These are phyloP conservation scores for Plagodis pulveraria DNA, from an alignment of 2,888 invertebrate genomes.

Conservation along the genomic window DNA sequence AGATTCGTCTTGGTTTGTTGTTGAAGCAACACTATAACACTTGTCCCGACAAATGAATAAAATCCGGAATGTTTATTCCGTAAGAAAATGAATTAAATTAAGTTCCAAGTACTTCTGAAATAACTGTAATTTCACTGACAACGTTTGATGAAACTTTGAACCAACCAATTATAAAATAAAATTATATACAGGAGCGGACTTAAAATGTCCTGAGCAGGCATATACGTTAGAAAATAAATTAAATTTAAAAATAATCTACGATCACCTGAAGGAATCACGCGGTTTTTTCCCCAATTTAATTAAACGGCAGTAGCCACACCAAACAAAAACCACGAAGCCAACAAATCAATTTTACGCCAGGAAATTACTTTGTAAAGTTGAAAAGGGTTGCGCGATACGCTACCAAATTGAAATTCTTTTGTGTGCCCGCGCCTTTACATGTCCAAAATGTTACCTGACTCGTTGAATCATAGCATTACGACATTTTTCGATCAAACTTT, in stretches of 20 bases:
- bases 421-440: slow-evolving; percentile 72
- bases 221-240: no score
- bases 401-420: slow-evolving; percentile 84
- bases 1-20: no score
- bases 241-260: background rate
- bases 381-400: slow-evolving; percentile 77
- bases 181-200: no score
- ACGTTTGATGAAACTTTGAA: no score
- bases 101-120: no score
- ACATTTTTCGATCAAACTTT: slow-evolving; percentile 65
- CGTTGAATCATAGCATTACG: slow-evolving; percentile 62
- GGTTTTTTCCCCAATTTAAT: slow-evolving; percentile 63
- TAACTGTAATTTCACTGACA: no score
- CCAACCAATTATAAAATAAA: no score
- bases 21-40: no score
- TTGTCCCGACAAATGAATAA: no score
- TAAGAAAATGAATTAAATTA: no score
- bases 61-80: no score
- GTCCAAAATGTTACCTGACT: slow-evolving; percentile 75
- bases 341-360: slow-evolving; percentile 82
- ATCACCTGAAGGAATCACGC: slow-evolving; percentile 19
- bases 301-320: slow-evolving; percentile 69
- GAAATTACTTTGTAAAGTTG: slow-evolving; percentile 82
- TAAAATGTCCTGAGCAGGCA: no score
- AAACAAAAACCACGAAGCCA: slow-evolving; percentile 75